Base-by-base conservation (phyloP, 2,888 invertebrate species). In the Euclidia mi region DNA sequence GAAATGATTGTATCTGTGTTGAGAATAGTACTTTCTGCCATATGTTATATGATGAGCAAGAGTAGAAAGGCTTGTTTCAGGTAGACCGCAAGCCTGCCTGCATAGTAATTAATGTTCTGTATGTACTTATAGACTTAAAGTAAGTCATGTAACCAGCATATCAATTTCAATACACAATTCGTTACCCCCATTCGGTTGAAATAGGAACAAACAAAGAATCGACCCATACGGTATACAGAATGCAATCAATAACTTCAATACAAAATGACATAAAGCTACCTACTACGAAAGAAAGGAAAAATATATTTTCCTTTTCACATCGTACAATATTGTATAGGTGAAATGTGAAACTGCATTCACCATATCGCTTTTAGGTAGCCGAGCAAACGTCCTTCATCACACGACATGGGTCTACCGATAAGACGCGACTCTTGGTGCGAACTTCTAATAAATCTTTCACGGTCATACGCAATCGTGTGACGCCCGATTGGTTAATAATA, bases 361-460 rank as follows among this genome's bases (percentile, higher is more conserved):
- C 43, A 20, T 55, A 56, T 56, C 47, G 38, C 34, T 41, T 47
- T 46, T 51, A 38, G 37, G 18, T 38, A 49, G 9, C 15, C 32
- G 28, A 14, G 0, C 18, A 41, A 56, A 29, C 47, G 55, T 59
- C 67, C 53, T 58, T 58, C 48, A 44, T 45, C 44, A 47, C 12
- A 38, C 34, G 50, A 69, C 58, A 28, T 44, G 58, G 52, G 61
- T 65, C 43, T 3, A 3, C 44, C 47, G 72, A 78, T 74, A 71
- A 66, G 65, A 56, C 57, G 64, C 55, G 68, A 67, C 69, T 68
- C 44, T 61, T 45, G 56, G 56, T 53, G 53, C 48, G 56, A 60
- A 42, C 46, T 65, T 56, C 60, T 3, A 69, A 81, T 81, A 78
- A 78, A 81, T 81, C 74, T 74, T 72, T 46, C 52, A 57, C 56